Evolutionary conservation across 2,888 invertebrate genomes (phyloP).

Genomic region (Sminthurides aquaticus): DNA sequence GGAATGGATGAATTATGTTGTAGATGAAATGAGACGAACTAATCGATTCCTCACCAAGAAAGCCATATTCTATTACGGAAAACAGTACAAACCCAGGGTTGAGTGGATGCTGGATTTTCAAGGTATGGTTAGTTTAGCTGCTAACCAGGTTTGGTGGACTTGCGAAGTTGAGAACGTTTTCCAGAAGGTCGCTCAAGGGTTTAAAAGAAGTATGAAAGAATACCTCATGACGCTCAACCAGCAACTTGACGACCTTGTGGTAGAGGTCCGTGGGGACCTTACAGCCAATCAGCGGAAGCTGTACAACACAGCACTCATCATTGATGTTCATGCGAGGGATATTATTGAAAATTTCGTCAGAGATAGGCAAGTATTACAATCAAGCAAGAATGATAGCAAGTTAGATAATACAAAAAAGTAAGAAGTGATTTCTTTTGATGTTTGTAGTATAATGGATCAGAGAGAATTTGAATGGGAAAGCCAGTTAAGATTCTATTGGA

Average conservation of each 20-base stretch:
- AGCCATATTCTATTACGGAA: conserved; percentile 78
- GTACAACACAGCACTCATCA: conserved; percentile 78
- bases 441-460: conserved; percentile 68
- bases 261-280: conserved; percentile 62
- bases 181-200: conserved; percentile 55
- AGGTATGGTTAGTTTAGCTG: conserved; percentile 77
- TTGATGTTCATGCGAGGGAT: conserved; percentile 86
- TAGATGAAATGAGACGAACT: conserved; percentile 73
- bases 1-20: conserved; percentile 82
- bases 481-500: conserved; percentile 86
- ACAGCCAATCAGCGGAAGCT: conserved; percentile 74
- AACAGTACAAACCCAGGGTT: conserved; percentile 56
- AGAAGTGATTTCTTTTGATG: neutral
- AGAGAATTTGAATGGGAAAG: conserved; percentile 91
- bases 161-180: conserved; percentile 90
- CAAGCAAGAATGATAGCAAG: too few species aligned
- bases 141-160: conserved; percentile 92
- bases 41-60: conserved; percentile 79
- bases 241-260: conserved; percentile 75
- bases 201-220: conserved; percentile 83
- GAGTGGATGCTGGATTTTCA: conserved; percentile 85
- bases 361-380: conserved; percentile 49
- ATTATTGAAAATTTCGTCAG: conserved; percentile 65
- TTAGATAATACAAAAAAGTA: too few species aligned
- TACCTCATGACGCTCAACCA: conserved; percentile 70